Evolutionary conservation across 2,888 invertebrate species (phyloP).

Genomic region (Rhagonycha lutea): DNA sequence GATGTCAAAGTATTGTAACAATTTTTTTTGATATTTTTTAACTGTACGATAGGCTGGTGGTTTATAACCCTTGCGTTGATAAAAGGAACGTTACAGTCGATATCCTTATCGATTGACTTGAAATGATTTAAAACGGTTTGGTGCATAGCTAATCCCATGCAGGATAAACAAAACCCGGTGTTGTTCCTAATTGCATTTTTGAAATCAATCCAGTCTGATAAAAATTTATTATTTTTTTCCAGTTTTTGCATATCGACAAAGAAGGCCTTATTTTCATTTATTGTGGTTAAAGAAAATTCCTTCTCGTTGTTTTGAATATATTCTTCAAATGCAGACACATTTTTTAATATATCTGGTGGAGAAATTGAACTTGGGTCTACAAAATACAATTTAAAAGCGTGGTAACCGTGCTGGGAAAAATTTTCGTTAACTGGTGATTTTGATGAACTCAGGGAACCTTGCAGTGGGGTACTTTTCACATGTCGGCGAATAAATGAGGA

Average conservation of each 20-base stretch:
- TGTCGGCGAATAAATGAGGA: neutral
- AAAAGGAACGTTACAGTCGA: slow-evolving; percentile 50
- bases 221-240: slow-evolving; percentile 61
- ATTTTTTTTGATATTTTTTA: slow-evolving; percentile 73
- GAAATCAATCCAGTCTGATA: slow-evolving; percentile 59
- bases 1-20: slow-evolving; percentile 77
- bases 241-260: slow-evolving; percentile 64
- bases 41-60: slow-evolving; percentile 68
- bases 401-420: slow-evolving; percentile 52
- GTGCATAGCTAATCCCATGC: slow-evolving; percentile 80
- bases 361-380: slow-evolving; percentile 57
- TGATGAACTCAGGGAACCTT: neutral
- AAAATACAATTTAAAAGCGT: slow-evolving; percentile 81
- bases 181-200: slow-evolving; percentile 66
- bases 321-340: slow-evolving; percentile 59
- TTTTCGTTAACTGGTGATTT: neutral
- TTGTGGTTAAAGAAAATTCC: slow-evolving; percentile 61
- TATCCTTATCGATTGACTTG: neutral
- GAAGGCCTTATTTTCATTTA: slow-evolving; percentile 63
- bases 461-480: neutral
- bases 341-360: slow-evolving; percentile 56
- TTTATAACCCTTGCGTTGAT: slow-evolving; percentile 64
- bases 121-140: slow-evolving; percentile 59
- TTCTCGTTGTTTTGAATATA: slow-evolving; percentile 59
- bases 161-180: slow-evolving; percentile 69